These are phyloP conservation scores for Motacilla tschutschensis DNA, from an alignment of 2,113 vertebrate species.

Conservation along the genomic window DNA sequence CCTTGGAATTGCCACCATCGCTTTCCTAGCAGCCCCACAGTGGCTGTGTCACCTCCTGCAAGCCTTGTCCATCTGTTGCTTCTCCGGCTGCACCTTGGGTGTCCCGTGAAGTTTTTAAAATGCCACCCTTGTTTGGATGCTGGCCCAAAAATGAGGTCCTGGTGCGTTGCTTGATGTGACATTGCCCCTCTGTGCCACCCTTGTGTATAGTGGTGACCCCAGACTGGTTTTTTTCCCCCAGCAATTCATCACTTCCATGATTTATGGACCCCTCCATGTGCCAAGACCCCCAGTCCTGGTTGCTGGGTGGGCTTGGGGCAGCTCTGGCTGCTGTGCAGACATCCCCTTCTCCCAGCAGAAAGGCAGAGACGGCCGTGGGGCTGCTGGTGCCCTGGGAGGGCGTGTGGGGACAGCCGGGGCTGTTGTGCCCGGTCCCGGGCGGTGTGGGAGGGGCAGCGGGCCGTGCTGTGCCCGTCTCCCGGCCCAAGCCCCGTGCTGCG, in stretches of 20 bases:
- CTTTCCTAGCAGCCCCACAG: neutral
- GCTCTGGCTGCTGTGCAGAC: accelerated
- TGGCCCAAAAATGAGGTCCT: neutral
- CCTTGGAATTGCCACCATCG: accelerated
- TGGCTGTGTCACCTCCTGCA: neutral
- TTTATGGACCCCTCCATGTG: accelerated
- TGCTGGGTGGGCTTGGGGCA: neutral
- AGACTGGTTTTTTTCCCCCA: neutral
- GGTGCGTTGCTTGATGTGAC: accelerated
- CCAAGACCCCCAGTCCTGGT: accelerated
- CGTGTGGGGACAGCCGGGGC: accelerated
- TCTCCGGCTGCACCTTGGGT: neutral
- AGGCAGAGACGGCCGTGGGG: accelerated
- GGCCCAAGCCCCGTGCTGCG: neutral
- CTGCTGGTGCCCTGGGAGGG: accelerated
- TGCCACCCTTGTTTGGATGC: neutral
- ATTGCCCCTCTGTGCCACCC: neutral
- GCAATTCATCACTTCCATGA: accelerated
- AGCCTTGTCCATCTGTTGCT: neutral
- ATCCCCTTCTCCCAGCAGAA: accelerated
- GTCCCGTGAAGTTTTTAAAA: neutral
- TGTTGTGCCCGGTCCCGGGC: accelerated
- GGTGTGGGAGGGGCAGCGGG: accelerated
- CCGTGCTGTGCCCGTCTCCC: neutral
- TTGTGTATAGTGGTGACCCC: accelerated